phyloP scores from a whole-genome alignment of 2,888 invertebrate genomes.

The Rhaphigaster nebulosa region DNA sequence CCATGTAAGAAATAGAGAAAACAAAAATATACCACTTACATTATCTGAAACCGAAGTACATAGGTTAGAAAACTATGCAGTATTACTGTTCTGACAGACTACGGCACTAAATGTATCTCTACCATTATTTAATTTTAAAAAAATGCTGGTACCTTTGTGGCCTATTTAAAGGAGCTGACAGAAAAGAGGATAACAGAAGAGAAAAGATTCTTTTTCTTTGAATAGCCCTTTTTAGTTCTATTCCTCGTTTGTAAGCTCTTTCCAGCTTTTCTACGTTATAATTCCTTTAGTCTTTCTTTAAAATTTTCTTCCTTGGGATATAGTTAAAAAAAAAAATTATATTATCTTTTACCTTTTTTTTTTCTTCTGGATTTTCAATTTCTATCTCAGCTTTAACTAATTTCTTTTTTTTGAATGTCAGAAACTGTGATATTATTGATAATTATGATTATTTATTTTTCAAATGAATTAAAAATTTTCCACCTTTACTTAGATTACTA shows the following conservation, averaged over 20 bases:
- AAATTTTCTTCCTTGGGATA: neutral
- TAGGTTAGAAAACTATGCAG: neutral
- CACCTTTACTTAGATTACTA: no score
- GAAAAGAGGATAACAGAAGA: slow-evolving; percentile 15
- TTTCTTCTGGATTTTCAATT: no score
- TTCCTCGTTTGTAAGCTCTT: slow-evolving; percentile 7
- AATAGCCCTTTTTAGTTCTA: neutral
- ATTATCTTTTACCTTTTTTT: neutral
- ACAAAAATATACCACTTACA: no score
- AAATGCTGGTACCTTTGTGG: neutral
- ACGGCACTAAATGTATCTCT: neutral
- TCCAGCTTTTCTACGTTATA: slow-evolving; percentile 4
- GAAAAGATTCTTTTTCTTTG: slow-evolving; percentile 24
- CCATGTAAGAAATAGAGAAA: no score
- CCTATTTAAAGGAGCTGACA: slow-evolving; percentile 29
- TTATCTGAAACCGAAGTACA: no score
- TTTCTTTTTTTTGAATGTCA: no score
- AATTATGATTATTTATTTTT: no score
- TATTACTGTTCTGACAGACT: neutral
- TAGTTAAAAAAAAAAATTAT: neutral
- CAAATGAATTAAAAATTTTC: no score
- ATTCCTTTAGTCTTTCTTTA: neutral
- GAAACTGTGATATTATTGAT: no score
- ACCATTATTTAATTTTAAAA: neutral
- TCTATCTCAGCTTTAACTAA: no score